Conservation (phyloP, 2,888 invertebrate genomes). For the Rhamphomyia laevipes region DNA sequence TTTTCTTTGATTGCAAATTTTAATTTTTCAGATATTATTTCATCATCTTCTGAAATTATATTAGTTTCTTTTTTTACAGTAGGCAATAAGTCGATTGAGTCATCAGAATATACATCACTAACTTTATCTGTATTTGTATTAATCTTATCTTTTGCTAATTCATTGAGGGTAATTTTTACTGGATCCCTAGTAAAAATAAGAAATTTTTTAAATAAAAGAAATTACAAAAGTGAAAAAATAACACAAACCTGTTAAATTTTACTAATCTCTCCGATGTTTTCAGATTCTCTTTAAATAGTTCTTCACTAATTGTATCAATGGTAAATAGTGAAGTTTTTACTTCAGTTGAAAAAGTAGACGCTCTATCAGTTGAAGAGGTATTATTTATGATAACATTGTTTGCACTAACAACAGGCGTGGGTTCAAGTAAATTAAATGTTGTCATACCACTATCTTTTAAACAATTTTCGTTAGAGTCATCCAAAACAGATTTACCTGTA, state of each 20-base stretch:
- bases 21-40: conserved; percentile 6
- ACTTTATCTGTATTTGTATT: conserved; percentile 7
- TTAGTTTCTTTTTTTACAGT: background rate
- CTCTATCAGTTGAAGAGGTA: too few relatives aligned
- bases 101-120: background rate
- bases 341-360: background rate
- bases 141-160: conserved; percentile 23
- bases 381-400: background rate
- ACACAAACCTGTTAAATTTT: conserved; percentile 38
- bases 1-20: background rate
- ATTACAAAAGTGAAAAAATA: conserved; percentile 1
- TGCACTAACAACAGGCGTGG: conserved; percentile 16
- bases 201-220: conserved; percentile 1
- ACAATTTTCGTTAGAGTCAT: too few relatives aligned
- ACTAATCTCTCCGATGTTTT: conserved; percentile 37
- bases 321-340: background rate
- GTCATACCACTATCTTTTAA: conserved; percentile 8
- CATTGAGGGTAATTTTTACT: conserved; percentile 33
- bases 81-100: background rate
- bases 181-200: conserved; percentile 20
- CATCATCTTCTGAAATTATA: conserved; percentile 11
- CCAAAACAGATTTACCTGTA: conserved; percentile 6
- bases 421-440: conserved; percentile 22
- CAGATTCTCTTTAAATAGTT: conserved; percentile 60
- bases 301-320: conserved; percentile 65